Conservation (phyloP, 2,113 vertebrate genomes). For the Ammodramus savannarum region DNA sequence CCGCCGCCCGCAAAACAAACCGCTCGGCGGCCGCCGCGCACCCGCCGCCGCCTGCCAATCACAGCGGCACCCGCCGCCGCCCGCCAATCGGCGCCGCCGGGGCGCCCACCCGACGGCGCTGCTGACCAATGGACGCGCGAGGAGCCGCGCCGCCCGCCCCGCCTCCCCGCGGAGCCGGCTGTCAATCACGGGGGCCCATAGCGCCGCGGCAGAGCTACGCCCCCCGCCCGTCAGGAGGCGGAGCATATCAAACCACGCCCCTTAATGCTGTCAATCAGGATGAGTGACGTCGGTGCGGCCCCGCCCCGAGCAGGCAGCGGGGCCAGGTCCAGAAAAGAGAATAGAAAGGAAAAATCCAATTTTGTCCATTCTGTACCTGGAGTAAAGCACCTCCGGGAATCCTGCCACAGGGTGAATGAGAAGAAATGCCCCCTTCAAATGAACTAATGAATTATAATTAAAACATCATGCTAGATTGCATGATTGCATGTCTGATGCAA, state of each 20-base stretch:
- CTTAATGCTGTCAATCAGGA: rapidly evolving
- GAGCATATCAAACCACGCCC: rapidly evolving
- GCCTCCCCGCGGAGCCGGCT: not conserved
- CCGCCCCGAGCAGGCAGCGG: not conserved
- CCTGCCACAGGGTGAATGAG: rapidly evolving
- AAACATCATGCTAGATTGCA: rapidly evolving
- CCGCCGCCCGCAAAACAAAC: slow-evolving; percentile 8
- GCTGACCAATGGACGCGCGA: not conserved
- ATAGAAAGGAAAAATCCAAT: rapidly evolving
- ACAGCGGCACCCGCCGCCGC: not conserved
- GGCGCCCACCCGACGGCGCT: not conserved
- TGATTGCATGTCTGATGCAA: not conserved
- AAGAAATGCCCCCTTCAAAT: not conserved
- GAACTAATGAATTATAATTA: not conserved
- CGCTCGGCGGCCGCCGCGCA: slow-evolving; percentile 36
- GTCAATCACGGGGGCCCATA: not conserved
- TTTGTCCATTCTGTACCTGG: too few species aligned
- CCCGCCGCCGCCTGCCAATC: slow-evolving; percentile 41
- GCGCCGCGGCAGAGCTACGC: rapidly evolving
- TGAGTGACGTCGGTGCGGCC: rapidly evolving
- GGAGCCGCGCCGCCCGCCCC: rapidly evolving
- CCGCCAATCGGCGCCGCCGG: not conserved
- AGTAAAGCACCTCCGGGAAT: rapidly evolving
- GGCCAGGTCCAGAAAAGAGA: too few species aligned
- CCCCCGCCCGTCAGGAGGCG: rapidly evolving